phyloP scores from a whole-genome alignment of 1,140 invertebrate species.

The Magallana ariakensis region DNA sequence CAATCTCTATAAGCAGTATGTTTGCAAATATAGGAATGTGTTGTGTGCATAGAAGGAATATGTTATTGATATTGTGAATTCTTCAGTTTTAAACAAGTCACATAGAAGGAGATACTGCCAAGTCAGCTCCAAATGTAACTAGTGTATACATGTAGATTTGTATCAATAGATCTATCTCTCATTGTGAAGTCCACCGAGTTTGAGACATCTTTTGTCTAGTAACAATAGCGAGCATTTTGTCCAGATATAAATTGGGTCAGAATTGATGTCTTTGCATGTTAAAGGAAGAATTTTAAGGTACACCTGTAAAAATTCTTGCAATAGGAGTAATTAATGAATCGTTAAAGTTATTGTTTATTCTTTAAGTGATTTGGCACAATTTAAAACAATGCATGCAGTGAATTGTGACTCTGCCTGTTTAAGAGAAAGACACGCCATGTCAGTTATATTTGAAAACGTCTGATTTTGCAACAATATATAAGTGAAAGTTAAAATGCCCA shows the following conservation, averaged over 20 bases:
- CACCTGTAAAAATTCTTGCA: not conserved
- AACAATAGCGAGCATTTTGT: not conserved
- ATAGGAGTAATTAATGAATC: not conserved
- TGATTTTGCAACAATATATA: conserved; percentile 28
- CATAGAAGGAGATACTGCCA: not conserved
- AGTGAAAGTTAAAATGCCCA: not conserved
- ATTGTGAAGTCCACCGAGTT: not conserved
- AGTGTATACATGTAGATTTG: not conserved
- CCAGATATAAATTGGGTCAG: conserved; percentile 11
- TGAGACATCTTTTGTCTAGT: not conserved
- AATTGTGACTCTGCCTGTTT: conserved; percentile 1
- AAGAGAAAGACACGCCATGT: not conserved
- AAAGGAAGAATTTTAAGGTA: not conserved
- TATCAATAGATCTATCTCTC: not conserved
- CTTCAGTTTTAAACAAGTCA: not conserved
- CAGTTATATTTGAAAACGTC: not conserved
- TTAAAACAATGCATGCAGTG: conserved; percentile 10
- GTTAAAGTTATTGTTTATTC: conserved; percentile 10
- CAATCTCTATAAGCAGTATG: not conserved
- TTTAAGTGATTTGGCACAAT: not conserved
- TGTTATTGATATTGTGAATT: not conserved
- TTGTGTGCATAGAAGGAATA: not conserved
- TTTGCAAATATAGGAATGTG: not conserved
- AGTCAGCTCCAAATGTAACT: not conserved
- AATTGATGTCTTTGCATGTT: not conserved